Evolutionary conservation across 2,888 invertebrate genomes (phyloP), one percentile per base, ranked within the genome.

Genomic region (Eulithis prunata): DNA sequence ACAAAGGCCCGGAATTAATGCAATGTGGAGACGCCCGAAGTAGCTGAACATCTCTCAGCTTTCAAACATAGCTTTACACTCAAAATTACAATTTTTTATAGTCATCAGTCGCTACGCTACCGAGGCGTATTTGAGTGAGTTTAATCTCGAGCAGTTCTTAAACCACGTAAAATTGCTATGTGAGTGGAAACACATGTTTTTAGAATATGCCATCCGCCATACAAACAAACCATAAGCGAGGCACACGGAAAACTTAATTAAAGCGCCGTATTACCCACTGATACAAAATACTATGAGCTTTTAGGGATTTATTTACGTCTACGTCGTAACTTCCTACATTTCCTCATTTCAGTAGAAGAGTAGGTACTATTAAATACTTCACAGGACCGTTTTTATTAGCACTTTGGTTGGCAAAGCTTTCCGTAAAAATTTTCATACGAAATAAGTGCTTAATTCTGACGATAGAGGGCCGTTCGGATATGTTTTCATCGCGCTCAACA

Each of bases 1-100:
- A 62, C 54, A 58, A 68, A 67, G 55, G 57, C 46, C 13, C 11
- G 59, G 21, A 43, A 45, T 62, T 45, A 58, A 63, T 69, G 64
- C 64, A 68, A 66, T 66, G 58, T 58, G 36, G 8, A 54, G 38
- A 11, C 46, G 46, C 21, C 49, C 21, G 8, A 60, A 52, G 41
- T 45, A 36, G 13, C 49, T 45, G 55, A 28, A 55, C 49, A 41
- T 14, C 41, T 47, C 36, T 38, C 21, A 5, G 10, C 21, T 28
- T 11, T 53, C 38, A 32, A 47, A 41, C 38, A 49, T 11, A 49
- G 46, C 45, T 32, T 57, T 47, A 57, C 28, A 38, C 13, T 53
- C 13, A 13, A 36, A 53, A 13, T 13, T 38, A 13, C 36, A 14
- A 49, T 10, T 49, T n/a, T 14, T 11, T 46, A 10, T 46, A 46